A percentile compares a stretch with the other conserved stretches of the same genome.
These are phyloP conservation scores for Formicarius rufipectus DNA, from an alignment of 2,113 vertebrate species.

Conservation along the genomic window DNA sequence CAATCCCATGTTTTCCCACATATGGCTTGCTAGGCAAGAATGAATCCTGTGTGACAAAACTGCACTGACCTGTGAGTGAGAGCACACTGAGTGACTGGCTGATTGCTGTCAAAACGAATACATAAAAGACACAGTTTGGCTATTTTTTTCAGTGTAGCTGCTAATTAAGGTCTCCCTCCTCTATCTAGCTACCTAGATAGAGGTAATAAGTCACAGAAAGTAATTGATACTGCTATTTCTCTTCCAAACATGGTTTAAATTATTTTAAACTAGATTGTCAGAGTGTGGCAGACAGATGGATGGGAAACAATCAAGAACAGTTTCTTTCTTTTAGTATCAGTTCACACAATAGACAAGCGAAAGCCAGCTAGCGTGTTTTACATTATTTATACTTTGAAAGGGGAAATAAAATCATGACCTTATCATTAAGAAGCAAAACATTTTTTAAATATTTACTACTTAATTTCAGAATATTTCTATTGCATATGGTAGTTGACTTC, in stretches of 20 bases:
- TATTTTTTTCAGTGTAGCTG: background rate
- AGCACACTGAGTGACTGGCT: background rate
- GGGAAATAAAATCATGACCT: background rate
- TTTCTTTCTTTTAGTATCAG: background rate
- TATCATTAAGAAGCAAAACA: background rate
- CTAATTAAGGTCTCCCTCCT: background rate
- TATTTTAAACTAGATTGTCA: conserved; percentile 7
- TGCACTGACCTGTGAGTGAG: background rate
- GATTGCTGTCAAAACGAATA: background rate
- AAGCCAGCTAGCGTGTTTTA: background rate
- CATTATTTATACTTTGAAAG: background rate
- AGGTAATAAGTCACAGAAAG: background rate
- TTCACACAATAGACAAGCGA: background rate
- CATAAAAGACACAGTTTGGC: background rate
- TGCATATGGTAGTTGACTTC: background rate
- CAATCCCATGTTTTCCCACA: background rate
- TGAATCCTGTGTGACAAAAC: background rate
- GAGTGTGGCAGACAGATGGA: background rate
- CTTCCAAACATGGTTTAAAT: background rate
- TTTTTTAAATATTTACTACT: background rate
- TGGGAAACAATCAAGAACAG: background rate
- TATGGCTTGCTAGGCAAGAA: background rate
- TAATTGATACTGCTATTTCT: background rate
- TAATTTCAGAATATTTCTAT: background rate
- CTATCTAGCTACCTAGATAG: background rate